Evolutionary conservation across 1,140 invertebrate genomes (phyloP).

Genomic region (Cylas formicarius): DNA sequence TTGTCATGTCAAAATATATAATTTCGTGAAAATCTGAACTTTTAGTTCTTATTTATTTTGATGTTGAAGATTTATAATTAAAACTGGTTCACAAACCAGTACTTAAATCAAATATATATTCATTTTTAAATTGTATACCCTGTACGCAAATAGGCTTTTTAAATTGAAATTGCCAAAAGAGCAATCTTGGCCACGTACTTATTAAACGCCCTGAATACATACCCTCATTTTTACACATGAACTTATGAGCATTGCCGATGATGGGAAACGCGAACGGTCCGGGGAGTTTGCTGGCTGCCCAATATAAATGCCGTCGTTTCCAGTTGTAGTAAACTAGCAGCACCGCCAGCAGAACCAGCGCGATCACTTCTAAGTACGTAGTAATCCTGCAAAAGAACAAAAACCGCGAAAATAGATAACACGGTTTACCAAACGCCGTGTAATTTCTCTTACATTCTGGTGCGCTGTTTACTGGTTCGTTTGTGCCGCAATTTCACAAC

Average conservation of each 20-base stretch:
- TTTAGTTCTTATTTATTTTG: no score
- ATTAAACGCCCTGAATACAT: background rate
- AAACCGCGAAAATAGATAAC: no score
- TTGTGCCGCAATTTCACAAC: no score
- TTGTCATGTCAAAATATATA: no score
- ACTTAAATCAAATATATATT: background rate
- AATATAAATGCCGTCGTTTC: constrained; percentile 14
- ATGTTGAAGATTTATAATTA: background rate
- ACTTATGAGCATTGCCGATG: constrained; percentile 17
- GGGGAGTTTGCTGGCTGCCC: constrained; percentile 9
- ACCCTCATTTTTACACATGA: constrained; percentile 14
- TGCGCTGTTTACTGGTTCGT: no score
- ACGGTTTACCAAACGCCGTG: no score
- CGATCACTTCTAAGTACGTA: no score
- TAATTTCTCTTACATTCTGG: no score
- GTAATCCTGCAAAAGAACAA: no score
- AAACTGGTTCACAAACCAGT: background rate
- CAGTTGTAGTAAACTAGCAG: constrained; percentile 9
- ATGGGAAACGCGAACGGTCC: constrained; percentile 16
- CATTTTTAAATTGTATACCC: background rate
- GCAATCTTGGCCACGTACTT: background rate
- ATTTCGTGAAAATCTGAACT: no score
- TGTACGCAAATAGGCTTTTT: no score
- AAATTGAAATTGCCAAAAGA: background rate
- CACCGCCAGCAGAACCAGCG: no score